Conservation (phyloP, 2,888 invertebrate genomes). For the Zelleria hepariella region DNA sequence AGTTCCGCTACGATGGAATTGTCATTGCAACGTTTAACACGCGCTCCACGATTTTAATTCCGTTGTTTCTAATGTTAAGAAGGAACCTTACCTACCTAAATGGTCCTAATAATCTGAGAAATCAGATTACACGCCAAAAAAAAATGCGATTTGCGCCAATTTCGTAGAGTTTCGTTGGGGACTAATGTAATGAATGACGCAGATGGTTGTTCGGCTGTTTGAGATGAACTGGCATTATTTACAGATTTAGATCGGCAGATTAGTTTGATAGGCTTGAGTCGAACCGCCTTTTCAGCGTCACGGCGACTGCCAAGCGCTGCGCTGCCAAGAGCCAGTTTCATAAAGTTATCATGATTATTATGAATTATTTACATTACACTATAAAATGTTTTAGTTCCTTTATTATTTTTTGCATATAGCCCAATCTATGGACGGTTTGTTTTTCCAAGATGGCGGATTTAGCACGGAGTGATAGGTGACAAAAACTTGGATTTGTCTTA, state of each 20-base stretch:
- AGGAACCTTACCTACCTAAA: no score
- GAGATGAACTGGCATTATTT: background rate
- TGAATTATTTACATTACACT: no score
- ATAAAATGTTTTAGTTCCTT: no score
- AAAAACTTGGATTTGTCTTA: no score
- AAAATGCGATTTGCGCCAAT: background rate
- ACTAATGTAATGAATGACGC: background rate
- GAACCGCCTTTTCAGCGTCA: background rate
- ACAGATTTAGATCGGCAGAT: background rate
- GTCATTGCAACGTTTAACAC: background rate
- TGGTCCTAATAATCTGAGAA: background rate
- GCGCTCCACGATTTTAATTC: background rate
- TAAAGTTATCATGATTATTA: no score
- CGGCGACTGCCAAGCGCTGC: background rate
- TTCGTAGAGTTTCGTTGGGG: background rate
- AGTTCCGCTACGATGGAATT: background rate
- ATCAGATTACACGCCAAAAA: background rate
- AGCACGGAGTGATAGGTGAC: no score
- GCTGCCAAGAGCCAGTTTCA: background rate
- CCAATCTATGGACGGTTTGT: no score
- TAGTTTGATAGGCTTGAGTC: background rate
- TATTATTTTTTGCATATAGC: no score
- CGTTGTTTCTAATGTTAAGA: no score
- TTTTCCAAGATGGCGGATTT: no score
- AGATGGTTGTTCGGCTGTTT: background rate